phyloP scores from a whole-genome alignment of 1,140 invertebrate species.

The Asbolus verrucosus region DNA sequence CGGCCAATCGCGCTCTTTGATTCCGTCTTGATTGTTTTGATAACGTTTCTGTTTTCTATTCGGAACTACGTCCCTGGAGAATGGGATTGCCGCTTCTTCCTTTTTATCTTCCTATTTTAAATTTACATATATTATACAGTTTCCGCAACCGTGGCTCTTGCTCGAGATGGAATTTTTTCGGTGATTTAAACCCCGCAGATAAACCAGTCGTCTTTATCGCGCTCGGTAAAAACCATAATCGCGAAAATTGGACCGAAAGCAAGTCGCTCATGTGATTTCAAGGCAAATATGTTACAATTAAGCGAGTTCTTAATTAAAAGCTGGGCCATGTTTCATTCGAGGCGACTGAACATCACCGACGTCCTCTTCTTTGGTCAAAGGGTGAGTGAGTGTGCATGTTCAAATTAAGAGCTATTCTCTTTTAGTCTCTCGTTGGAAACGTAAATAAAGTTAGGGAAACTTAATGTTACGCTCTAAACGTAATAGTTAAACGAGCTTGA shows the following conservation, averaged over 20 bases:
- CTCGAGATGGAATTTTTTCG: constrained; percentile 39
- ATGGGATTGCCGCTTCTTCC: constrained; percentile 44
- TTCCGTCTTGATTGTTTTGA: constrained; percentile 57
- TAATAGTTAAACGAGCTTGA: constrained; percentile 48
- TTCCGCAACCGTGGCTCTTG: constrained; percentile 33
- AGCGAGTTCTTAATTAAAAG: constrained; percentile 55
- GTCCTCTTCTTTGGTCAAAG: constrained; percentile 52
- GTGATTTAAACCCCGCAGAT: constrained; percentile 42
- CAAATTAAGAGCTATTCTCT: constrained; percentile 55
- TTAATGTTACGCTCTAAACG: constrained; percentile 41
- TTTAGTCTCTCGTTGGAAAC: constrained; percentile 31
- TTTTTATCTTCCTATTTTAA: constrained; percentile 51
- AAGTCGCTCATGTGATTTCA: constrained; percentile 50
- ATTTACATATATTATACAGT: constrained; percentile 54
- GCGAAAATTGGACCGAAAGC: constrained; percentile 31
- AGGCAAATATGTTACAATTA: constrained; percentile 50
- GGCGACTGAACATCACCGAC: constrained; percentile 50
- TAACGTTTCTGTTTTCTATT: constrained; percentile 54
- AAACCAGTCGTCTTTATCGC: constrained; percentile 9
- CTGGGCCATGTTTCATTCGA: constrained; percentile 52
- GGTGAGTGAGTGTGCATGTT: constrained; percentile 50
- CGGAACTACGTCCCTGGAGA: constrained; percentile 45
- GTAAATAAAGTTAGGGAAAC: constrained; percentile 41
- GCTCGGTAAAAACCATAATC: constrained; percentile 19
- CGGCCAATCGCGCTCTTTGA: constrained; percentile 56